phyloP scores from a whole-genome alignment of 2,797 vertebrate species.

The Danio tinwini region DNA sequence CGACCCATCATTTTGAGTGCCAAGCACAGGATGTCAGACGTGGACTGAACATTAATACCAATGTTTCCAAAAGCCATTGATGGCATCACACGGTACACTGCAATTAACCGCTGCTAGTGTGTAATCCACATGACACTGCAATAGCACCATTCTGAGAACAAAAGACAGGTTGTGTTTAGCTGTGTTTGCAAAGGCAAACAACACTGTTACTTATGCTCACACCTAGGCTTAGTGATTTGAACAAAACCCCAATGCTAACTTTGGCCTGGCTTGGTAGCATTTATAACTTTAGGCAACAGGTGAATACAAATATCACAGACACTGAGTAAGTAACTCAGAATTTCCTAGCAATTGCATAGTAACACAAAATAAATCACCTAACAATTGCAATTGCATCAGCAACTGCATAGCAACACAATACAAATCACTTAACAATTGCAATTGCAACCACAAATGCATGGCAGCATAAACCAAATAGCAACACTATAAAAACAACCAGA shows the following conservation, averaged over 20 bases:
- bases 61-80: slow-evolving; percentile 33
- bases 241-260: background rate
- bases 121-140: slow-evolving; percentile 37
- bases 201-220: background rate
- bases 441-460: no score
- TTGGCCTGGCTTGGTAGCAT: background rate
- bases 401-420: background rate
- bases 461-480: background rate
- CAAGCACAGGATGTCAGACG: slow-evolving; percentile 16
- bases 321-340: background rate
- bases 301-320: background rate
- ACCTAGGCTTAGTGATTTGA: background rate
- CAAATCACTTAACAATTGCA: background rate
- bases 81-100: slow-evolving; percentile 19
- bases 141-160: background rate
- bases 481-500: background rate
- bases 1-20: background rate
- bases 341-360: background rate
- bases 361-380: background rate
- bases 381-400: background rate
- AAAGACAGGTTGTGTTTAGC: slow-evolving; percentile 21
- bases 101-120: slow-evolving; percentile 44
- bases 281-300: background rate
- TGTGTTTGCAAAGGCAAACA: background rate
- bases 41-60: slow-evolving; percentile 35